Evolutionary conservation across 2,888 invertebrate species (phyloP).

Genomic region (Neoascia interrupta): DNA sequence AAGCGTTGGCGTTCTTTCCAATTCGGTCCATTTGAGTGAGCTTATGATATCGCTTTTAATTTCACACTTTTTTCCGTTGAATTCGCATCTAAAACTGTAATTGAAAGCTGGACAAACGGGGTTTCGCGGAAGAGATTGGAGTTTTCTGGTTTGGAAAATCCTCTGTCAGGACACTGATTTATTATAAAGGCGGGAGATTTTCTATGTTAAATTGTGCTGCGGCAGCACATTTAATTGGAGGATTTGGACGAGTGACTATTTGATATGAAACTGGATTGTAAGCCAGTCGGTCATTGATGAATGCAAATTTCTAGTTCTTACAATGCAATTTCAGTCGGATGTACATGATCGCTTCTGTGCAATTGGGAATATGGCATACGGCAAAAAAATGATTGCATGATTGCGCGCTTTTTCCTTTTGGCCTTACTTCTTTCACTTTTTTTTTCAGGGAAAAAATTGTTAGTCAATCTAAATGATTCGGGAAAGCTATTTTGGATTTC

Average conservation of each 20-base stretch:
- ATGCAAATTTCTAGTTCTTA: too few species aligned
- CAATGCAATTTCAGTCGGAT: too few species aligned
- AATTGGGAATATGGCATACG: too few species aligned
- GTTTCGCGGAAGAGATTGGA: not conserved
- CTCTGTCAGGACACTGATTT: constrained; percentile 56
- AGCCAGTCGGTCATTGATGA: too few species aligned
- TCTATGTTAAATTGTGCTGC: not conserved
- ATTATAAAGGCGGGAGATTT: constrained; percentile 31
- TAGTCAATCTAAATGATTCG: too few species aligned
- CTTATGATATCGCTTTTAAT: constrained; percentile 63
- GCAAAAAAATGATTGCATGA: too few species aligned
- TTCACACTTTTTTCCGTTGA: constrained; percentile 39
- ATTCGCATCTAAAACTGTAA: constrained; percentile 47
- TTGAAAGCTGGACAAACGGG: constrained; percentile 43
- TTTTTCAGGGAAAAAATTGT: too few species aligned
- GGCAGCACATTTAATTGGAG: not conserved
- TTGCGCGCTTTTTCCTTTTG: too few species aligned
- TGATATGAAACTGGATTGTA: too few species aligned
- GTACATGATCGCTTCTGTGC: too few species aligned
- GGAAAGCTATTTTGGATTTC: too few species aligned
- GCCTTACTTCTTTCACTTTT: too few species aligned
- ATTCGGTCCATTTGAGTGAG: constrained; percentile 55
- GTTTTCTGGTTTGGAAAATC: constrained; percentile 33
- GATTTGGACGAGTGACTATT: not conserved
- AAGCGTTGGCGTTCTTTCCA: not conserved